These are phyloP conservation scores for Calycopis cecrops DNA, from an alignment of 1,140 invertebrate species.

Conservation along the genomic window DNA sequence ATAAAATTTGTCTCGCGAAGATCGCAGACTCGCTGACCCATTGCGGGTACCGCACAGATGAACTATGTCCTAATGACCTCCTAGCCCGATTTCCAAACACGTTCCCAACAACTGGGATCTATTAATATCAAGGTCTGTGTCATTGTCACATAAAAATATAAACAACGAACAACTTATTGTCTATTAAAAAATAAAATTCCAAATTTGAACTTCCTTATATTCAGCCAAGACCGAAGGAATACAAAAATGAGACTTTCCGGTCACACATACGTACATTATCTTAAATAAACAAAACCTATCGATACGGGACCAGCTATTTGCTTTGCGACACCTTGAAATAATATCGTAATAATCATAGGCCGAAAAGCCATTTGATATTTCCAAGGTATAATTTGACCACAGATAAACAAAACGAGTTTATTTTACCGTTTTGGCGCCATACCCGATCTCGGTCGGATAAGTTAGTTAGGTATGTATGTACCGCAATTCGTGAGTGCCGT, in stretches of 20 bases:
- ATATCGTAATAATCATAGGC: too few relatives aligned
- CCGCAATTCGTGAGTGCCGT: slow-evolving; percentile 56
- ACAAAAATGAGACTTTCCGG: slow-evolving; percentile 1
- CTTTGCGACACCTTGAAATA: slow-evolving; percentile 22
- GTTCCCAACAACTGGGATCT: too few relatives aligned
- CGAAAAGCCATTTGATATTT: slow-evolving; percentile 16
- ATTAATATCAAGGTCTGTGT: too few relatives aligned
- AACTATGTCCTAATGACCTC: too few relatives aligned
- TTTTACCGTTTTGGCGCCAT: slow-evolving; percentile 47
- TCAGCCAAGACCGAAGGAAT: too few relatives aligned
- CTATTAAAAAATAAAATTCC: too few relatives aligned
- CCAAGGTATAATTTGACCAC: slow-evolving; percentile 17
- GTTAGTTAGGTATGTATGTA: slow-evolving; percentile 52
- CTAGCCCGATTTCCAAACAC: too few relatives aligned
- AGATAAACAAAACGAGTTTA: slow-evolving; percentile 29
- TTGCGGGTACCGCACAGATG: too few relatives aligned
- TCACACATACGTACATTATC: slow-evolving; percentile 20
- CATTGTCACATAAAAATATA: too few relatives aligned
- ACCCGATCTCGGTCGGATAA: slow-evolving; percentile 31
- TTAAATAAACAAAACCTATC: slow-evolving; percentile 32
- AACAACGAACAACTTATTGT: too few relatives aligned
- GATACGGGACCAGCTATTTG: slow-evolving; percentile 27
- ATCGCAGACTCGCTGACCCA: too few relatives aligned
- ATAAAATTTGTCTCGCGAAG: too few relatives aligned
- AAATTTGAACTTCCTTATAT: background rate